Evolutionary conservation across 92 coral and sea anemone species (phyloP).

Genomic region (Porites evermanni): DNA sequence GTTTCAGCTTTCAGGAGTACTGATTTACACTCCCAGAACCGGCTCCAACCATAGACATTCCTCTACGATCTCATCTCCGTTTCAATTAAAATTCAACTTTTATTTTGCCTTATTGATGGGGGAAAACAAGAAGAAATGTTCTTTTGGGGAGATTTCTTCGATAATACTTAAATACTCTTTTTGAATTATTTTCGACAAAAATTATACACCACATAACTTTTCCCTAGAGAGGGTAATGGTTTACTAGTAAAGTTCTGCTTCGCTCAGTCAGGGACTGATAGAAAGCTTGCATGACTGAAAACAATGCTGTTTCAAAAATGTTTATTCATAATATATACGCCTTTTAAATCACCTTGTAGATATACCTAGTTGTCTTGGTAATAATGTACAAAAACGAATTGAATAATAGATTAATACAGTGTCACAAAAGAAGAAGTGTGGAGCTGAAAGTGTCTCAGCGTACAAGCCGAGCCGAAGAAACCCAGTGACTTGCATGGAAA

Average conservation of each 20-base stretch:
- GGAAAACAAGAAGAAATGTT: too few species aligned
- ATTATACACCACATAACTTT: neutral
- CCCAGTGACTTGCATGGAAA: too few species aligned
- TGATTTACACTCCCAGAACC: too few species aligned
- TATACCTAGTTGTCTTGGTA: neutral
- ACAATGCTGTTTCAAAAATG: neutral
- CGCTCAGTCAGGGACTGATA: neutral
- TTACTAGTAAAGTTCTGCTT: neutral
- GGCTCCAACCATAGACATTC: too few species aligned
- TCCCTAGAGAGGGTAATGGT: neutral
- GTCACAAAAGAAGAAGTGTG: neutral
- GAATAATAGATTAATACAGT: neutral
- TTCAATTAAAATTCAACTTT: too few species aligned
- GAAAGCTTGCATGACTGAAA: neutral
- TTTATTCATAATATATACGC: neutral
- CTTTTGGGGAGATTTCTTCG: too few species aligned
- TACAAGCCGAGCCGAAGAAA: too few species aligned
- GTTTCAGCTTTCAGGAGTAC: too few species aligned
- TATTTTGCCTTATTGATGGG: too few species aligned
- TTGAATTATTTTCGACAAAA: neutral
- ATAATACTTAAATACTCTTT: too few species aligned
- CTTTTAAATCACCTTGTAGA: neutral
- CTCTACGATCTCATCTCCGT: too few species aligned
- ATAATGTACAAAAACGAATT: neutral
- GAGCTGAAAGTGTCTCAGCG: neutral